These are phyloP conservation scores for Nebria ingens DNA, from an alignment of 1,140 invertebrate genomes.

Conservation along the genomic window DNA sequence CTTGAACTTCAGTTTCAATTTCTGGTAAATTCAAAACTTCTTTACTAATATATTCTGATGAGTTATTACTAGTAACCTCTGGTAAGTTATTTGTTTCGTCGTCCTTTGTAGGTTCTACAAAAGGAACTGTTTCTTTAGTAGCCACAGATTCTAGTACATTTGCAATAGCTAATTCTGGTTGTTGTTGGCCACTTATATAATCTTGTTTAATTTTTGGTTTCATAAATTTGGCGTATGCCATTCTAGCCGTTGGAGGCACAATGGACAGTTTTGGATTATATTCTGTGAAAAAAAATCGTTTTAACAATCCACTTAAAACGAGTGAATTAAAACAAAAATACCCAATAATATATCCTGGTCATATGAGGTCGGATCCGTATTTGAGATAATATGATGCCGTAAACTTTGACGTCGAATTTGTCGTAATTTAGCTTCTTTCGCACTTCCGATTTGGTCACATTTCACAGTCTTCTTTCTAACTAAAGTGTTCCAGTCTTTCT, in stretches of 20 bases:
- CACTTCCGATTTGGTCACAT: conserved; percentile 67
- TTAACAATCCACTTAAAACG: conserved; percentile 12
- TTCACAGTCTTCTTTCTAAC: conserved; percentile 57
- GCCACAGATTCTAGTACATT: background rate
- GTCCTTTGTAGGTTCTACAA: background rate
- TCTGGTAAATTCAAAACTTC: too few species aligned
- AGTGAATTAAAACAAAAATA: conserved; percentile 24
- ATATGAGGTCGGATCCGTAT: conserved; percentile 47
- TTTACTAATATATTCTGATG: too few species aligned
- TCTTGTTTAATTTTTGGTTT: conserved; percentile 52
- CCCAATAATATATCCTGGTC: conserved; percentile 58
- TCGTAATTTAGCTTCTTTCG: conserved; percentile 47
- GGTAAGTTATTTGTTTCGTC: too few species aligned
- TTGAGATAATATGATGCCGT: conserved; percentile 49
- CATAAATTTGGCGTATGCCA: conserved; percentile 81
- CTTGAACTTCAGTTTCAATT: too few species aligned
- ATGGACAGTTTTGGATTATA: conserved; percentile 69
- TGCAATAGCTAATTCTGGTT: conserved; percentile 6
- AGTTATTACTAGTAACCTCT: too few species aligned
- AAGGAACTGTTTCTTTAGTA: too few species aligned
- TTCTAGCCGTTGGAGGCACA: conserved; percentile 59
- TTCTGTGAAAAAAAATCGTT: conserved; percentile 37
- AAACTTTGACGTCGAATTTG: conserved; percentile 55
- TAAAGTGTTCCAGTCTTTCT: conserved; percentile 76
- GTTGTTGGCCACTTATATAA: conserved; percentile 27